Conservation (phyloP, 2,888 invertebrate genomes). For the Cinara cedri region DNA sequence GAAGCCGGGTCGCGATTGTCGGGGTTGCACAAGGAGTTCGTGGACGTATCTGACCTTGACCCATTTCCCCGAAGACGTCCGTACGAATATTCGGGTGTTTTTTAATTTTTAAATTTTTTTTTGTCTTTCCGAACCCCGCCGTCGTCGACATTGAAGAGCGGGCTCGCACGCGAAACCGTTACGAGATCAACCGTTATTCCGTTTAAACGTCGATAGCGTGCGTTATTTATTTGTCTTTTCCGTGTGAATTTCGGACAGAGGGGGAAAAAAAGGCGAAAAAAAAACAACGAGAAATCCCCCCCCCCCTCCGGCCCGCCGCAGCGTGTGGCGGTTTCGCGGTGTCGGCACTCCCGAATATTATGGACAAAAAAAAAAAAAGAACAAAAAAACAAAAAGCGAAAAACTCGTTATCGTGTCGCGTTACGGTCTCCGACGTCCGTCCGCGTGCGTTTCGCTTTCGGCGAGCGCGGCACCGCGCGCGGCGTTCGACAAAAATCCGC, state of each 20-base stretch:
- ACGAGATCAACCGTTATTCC: too few relatives aligned
- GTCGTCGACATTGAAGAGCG: slow-evolving; percentile 1
- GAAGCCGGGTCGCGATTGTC: slow-evolving; percentile 1
- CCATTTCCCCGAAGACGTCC: slow-evolving; percentile 17
- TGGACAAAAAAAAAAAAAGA: background rate
- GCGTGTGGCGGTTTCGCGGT: background rate
- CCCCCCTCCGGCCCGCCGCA: too few relatives aligned
- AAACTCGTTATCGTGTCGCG: background rate
- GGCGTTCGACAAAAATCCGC: background rate
- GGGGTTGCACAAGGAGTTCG: background rate
- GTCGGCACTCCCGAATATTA: background rate
- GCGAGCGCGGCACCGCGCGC: too few relatives aligned
- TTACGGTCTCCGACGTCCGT: background rate
- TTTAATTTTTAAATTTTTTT: slow-evolving; percentile 4
- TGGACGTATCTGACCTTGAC: slow-evolving; percentile 47
- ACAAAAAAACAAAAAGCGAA: background rate
- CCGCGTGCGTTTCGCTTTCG: background rate
- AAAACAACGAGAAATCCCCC: too few relatives aligned
- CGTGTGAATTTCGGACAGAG: background rate
- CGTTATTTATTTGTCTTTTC: background rate
- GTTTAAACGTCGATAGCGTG: background rate
- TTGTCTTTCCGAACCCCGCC: background rate
- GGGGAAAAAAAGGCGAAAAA: too few relatives aligned
- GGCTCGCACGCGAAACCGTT: background rate
- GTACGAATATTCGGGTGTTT: too few relatives aligned